These are phyloP conservation scores for Epinotia ramella DNA, from an alignment of 2,888 invertebrate species.

Conservation along the genomic window DNA sequence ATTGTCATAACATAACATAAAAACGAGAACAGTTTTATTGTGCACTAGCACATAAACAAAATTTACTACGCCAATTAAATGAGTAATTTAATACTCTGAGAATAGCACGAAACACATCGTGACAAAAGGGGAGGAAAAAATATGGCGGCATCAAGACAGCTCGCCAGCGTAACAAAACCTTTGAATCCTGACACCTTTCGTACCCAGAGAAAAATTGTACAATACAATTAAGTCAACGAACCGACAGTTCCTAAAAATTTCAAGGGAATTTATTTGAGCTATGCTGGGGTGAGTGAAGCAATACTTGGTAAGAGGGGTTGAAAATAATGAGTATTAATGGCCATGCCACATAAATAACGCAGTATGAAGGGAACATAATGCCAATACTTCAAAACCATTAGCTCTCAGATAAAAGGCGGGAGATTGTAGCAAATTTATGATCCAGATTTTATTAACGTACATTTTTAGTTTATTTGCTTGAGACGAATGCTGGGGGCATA, in stretches of 20 bases:
- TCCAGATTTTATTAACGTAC: slow-evolving; percentile 39
- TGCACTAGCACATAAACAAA: slow-evolving; percentile 51
- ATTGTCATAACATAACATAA: slow-evolving; percentile 37
- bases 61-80: slow-evolving; percentile 58
- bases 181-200: slow-evolving; percentile 46
- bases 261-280: slow-evolving; percentile 40
- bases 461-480: slow-evolving; percentile 33
- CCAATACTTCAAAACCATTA: slow-evolving; percentile 75
- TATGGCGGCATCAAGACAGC: slow-evolving; percentile 55
- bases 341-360: slow-evolving; percentile 67
- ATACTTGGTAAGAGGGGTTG: slow-evolving; percentile 49
- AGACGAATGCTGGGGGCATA: slow-evolving; percentile 33
- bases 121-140: slow-evolving; percentile 56
- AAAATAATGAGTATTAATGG: slow-evolving; percentile 65
- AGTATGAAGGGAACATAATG: slow-evolving; percentile 63
- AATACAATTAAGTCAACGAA: neutral
- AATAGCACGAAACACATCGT: slow-evolving; percentile 58
- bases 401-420: slow-evolving; percentile 47
- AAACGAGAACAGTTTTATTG: slow-evolving; percentile 44
- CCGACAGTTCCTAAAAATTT: slow-evolving; percentile 1
- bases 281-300: slow-evolving; percentile 50
- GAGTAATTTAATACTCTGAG: slow-evolving; percentile 61
- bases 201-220: slow-evolving; percentile 50
- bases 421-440: slow-evolving; percentile 40
- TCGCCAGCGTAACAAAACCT: slow-evolving; percentile 64